Base-by-base conservation (phyloP, 1,140 invertebrate genomes). In the Zaprionus kolodkinae region DNA sequence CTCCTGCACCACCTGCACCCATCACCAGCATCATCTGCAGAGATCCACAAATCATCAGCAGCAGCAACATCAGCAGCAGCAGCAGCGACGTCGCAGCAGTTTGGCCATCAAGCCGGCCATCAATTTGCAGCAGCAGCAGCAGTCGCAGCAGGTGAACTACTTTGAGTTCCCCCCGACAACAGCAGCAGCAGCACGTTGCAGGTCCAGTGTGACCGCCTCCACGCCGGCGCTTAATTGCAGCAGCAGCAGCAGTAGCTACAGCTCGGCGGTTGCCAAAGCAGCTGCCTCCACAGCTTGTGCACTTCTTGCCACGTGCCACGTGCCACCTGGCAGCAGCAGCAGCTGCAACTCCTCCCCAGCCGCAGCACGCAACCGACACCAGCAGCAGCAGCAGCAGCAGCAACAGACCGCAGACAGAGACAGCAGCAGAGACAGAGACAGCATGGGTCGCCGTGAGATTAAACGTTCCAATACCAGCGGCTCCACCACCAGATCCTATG, bases 381-480 rank as follows among this genome's bases (percentile, higher is more conserved):
- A 40, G 13, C 60, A 45, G 12, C 61, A 63, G 36, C 54, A 70
- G 10, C 68, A 64, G 2, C 75, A 78, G 30, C 60, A 67, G 12
- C 35, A 33, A 13, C 33, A 50, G 57, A 25, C 75, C 68, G 2
- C 69, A 81, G 1, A 45, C 7, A 15, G n/a, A 45, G 38, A 40
- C 72, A 69, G 10, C 56, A 76, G 13, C 68, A 56, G 12, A 21
- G 67, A 10, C 65, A 59, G 61, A 21, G 63, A 71, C 68, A 89
- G 66, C 66, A 92, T 92, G 92, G 92, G 91, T 13, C 80, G 92
- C 56, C 91, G 91, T 38, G 92, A 92, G 72, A 92, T 92, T 78
- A 92, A 92, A 61, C 87, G 92, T 38, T 92, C 91, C 65, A 92
- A 92, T 67, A 92, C 90, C 35, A 92, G 91, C 64, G 87, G 90